Percentiles rank a stretch among this genome's conserved stretches.
phyloP scores from a whole-genome alignment of 2,797 vertebrate species.

The Platalea minor region DNA sequence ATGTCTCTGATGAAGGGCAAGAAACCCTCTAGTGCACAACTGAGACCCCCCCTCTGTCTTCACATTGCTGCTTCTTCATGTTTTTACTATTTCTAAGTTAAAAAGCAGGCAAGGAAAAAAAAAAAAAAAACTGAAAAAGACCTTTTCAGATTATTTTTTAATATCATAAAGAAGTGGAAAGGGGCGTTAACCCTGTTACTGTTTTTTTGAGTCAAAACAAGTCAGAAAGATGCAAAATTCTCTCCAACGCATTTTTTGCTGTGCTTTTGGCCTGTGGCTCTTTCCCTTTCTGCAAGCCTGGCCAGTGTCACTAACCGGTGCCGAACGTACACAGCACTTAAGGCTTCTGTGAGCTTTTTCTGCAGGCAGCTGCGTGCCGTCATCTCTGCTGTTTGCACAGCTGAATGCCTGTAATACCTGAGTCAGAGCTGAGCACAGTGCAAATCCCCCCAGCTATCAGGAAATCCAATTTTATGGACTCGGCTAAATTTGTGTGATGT shows the following conservation, averaged over 20 bases:
- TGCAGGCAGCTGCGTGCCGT: background rate
- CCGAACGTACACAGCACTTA: accelerated
- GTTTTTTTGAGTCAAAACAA: background rate
- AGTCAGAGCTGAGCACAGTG: background rate
- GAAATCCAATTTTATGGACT: conserved; percentile 57
- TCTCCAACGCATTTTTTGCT: background rate
- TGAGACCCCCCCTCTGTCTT: background rate
- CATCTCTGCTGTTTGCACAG: background rate
- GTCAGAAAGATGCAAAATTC: background rate
- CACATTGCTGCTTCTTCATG: background rate
- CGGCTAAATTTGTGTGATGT: background rate
- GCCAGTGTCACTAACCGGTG: background rate
- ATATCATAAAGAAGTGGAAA: background rate
- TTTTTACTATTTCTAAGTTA: background rate
- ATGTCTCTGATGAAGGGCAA: background rate
- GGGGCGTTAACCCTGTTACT: accelerated
- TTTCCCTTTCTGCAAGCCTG: background rate
- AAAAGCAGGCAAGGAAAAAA: background rate
- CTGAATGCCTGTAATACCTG: conserved; percentile 10
- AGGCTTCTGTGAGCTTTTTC: background rate
- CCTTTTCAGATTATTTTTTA: background rate
- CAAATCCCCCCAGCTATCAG: conserved; percentile 27
- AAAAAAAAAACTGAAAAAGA: accelerated
- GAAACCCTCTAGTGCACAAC: background rate
- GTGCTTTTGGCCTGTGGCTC: background rate